Base-by-base conservation (phyloP, 2,113 vertebrate genomes). In the Fulmarus glacialis region DNA sequence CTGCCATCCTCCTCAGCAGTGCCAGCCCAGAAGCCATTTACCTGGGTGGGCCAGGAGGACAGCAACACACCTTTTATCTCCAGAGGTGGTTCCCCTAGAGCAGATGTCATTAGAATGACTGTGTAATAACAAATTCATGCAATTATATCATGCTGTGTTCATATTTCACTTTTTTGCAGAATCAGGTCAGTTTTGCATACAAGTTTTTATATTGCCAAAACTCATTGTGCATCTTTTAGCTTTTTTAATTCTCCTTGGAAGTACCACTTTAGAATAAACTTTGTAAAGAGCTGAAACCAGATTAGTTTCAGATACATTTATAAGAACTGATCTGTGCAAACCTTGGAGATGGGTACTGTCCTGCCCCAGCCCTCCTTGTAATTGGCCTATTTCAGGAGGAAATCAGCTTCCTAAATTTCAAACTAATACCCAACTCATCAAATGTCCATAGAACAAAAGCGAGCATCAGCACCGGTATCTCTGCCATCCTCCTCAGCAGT, bases 71-170 rank as follows among this genome's bases (percentile, higher is more conserved):
- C 30, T 72, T 43, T 18, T 15, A 5, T 11, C 47, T 60, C 62
- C 3, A 0, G 36, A 74, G 10, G 3, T 14, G 5, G 10, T 7
- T 58, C 9, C 17, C 23, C 4, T 42, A 14, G 36, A 94, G 62
- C 94, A 94, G 92, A 91, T 96, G 89, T 89, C 60, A 0, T 90
- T 95, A 12, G 73, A 26, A 75, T 62, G 72, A 2, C 85, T 68
- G 52, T 83, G 58, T 79, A 60, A 84, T 58, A 94, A 85, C 60
- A 92, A 92, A 94, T 75, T 4, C 73, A 45, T 93, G 94, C 73
- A 92, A 79, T 96, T 93, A 94, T 89, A 64, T 86, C 94, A 62
- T 55, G 91, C 84, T 96, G 89, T 62, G 94, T 79, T 93, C 87
- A 85, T 20, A 42, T 91, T 91, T 75, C 48, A 64, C 53, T 84